phyloP scores from a whole-genome alignment of 2,113 vertebrate genomes.

The Erpornis zantholeuca region DNA sequence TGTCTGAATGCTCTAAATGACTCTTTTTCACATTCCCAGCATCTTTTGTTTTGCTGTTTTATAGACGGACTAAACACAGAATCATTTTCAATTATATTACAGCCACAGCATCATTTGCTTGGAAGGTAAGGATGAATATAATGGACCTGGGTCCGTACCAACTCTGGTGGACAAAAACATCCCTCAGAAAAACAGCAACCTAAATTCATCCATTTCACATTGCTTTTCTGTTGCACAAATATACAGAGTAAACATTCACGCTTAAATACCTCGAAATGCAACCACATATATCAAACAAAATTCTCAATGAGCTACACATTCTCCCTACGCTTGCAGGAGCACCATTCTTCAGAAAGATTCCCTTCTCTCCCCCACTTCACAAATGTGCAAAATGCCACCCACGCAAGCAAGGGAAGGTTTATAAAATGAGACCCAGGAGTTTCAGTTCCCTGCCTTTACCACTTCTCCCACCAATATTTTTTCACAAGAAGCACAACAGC shows the following conservation, averaged over 20 bases:
- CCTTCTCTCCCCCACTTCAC: not conserved
- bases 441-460: not conserved
- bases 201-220: not conserved
- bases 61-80: not conserved
- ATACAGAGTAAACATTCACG: not conserved
- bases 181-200: not conserved
- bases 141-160: not conserved
- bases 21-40: accelerated
- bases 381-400: not conserved
- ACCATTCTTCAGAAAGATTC: not conserved
- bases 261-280: not conserved
- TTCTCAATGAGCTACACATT: not conserved
- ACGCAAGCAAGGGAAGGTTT: not conserved
- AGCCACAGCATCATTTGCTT: not conserved
- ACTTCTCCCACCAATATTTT: not conserved
- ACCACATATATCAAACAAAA: not conserved
- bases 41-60: not conserved
- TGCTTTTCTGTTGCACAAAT: not conserved
- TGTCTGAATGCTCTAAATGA: not conserved
- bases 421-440: not conserved
- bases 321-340: not conserved
- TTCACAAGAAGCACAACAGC: not conserved
- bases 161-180: not conserved
- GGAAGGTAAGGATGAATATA: not conserved
- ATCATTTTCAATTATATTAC: not conserved